A percentile compares a stretch with the other conserved stretches of the same genome.
These are phyloP conservation scores for Parotia lawesii DNA, from an alignment of 2,113 vertebrate genomes.

Conservation along the genomic window DNA sequence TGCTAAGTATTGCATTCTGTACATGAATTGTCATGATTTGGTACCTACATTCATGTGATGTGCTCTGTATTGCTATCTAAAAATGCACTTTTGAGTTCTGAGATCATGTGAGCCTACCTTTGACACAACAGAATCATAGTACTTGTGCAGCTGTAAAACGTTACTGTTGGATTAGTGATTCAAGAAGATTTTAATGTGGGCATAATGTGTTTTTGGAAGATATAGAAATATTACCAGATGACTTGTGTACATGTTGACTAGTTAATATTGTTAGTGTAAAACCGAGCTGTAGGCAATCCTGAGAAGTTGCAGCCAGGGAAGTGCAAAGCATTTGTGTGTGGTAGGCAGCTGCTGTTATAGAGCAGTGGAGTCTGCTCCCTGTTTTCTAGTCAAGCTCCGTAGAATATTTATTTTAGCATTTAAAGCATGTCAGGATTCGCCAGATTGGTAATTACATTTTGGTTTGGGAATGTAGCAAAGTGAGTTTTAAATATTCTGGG, in stretches of 20 bases:
- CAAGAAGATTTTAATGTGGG: neutral
- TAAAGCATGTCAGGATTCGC: neutral
- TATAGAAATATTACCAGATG: neutral
- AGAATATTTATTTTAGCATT: neutral
- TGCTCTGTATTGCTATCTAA: neutral
- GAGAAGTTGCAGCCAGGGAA: neutral
- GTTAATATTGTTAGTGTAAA: neutral
- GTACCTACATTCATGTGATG: neutral
- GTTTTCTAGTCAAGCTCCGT: neutral
- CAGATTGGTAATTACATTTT: neutral
- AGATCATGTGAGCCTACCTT: neutral
- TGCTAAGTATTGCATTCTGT: neutral
- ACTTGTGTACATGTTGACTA: neutral
- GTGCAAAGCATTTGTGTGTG: neutral
- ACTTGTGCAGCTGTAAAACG: neutral
- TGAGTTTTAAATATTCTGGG: neutral
- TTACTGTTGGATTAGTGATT: neutral
- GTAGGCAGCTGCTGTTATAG: neutral
- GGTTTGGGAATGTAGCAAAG: neutral
- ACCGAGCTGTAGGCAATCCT: neutral
- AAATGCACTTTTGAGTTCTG: neutral
- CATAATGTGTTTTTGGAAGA: neutral
- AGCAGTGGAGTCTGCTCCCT: neutral
- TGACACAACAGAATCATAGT: neutral
- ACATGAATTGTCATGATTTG: neutral